Percentiles rank a stretch among this genome's conserved stretches.
Conservation (phyloP, 2,797 vertebrate genomes). For the Clarias fuscus region DNA sequence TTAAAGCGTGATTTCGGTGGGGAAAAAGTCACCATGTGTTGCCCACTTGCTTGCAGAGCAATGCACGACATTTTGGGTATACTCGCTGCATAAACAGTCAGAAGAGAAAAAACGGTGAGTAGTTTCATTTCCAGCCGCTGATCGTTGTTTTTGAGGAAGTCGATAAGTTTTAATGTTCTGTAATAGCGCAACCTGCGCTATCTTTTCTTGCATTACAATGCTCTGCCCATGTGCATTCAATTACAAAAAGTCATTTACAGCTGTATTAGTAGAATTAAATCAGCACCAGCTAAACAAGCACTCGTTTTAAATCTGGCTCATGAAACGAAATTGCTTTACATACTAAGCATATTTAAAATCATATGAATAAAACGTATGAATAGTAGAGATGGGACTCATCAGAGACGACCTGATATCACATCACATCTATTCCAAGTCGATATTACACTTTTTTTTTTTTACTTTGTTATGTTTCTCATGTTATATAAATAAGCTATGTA, state of each 20-base stretch:
- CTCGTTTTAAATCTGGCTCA: neutral
- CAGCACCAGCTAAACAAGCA: neutral
- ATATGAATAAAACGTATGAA: neutral
- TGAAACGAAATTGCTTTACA: neutral
- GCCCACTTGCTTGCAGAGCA: neutral
- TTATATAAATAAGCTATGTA: neutral
- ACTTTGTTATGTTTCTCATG: too few relatives aligned
- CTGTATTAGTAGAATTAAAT: neutral
- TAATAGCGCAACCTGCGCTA: neutral
- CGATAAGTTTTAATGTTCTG: neutral
- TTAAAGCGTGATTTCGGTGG: too few relatives aligned
- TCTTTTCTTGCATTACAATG: neutral
- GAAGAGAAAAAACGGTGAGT: neutral
- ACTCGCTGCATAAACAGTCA: neutral
- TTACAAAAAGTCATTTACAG: neutral
- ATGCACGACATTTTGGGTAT: neutral
- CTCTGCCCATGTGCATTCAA: neutral
- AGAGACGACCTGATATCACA: too few relatives aligned
- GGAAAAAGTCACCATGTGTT: too few relatives aligned
- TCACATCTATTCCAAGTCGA: too few relatives aligned
- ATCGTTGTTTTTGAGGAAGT: neutral
- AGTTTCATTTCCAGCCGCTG: neutral
- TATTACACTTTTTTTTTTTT: too few relatives aligned
- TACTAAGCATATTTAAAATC: neutral
- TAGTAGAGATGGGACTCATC: neutral